A percentile compares a stretch with the other conserved stretches of the same genome.
Evolutionary conservation across 2,888 invertebrate species (phyloP).

Genomic region (Drosophila nigritarsus): DNA sequence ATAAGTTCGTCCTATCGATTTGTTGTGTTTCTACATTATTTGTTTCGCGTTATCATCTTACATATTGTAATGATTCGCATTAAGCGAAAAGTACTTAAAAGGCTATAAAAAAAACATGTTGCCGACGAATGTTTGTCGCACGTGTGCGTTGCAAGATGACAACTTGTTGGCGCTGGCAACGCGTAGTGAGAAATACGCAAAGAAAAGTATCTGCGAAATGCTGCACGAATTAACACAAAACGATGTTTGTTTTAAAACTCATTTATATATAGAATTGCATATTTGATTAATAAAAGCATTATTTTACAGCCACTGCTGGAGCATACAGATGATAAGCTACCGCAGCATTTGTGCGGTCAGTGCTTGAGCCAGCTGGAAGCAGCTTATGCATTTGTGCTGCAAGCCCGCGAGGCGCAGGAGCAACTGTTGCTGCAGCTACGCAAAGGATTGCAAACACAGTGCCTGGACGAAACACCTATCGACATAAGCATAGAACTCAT

Average conservation of each 20-base stretch:
- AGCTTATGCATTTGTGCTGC: conserved; percentile 71
- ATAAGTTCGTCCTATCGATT: conserved; percentile 7
- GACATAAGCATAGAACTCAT: conserved; percentile 68
- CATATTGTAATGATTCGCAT: conserved; percentile 14
- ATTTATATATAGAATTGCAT: not conserved
- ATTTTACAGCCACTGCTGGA: conserved; percentile 45
- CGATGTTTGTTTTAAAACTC: conserved; percentile 49
- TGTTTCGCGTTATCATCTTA: not conserved
- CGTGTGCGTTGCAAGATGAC: conserved; percentile 50
- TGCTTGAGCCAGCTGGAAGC: conserved; percentile 69
- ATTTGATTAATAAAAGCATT: not conserved
- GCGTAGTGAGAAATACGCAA: conserved; percentile 36
- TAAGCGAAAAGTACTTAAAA: not conserved
- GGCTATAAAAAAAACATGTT: conserved; percentile 36
- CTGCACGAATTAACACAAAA: conserved; percentile 65
- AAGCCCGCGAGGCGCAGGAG: conserved; percentile 65
- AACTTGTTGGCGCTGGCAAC: conserved; percentile 44
- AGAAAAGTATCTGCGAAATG: conserved; percentile 57
- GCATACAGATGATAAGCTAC: conserved; percentile 54
- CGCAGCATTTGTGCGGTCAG: conserved; percentile 65
- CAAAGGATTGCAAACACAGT: conserved; percentile 34
- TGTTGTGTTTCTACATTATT: not conserved
- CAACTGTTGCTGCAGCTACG: conserved; percentile 49
- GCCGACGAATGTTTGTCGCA: conserved; percentile 58
- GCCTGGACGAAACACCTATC: conserved; percentile 76